Evolutionary conservation across 2,797 vertebrate genomes (phyloP), one percentile per base, ranked within the genome.

Genomic region (Hypotaenidia okinawae): DNA sequence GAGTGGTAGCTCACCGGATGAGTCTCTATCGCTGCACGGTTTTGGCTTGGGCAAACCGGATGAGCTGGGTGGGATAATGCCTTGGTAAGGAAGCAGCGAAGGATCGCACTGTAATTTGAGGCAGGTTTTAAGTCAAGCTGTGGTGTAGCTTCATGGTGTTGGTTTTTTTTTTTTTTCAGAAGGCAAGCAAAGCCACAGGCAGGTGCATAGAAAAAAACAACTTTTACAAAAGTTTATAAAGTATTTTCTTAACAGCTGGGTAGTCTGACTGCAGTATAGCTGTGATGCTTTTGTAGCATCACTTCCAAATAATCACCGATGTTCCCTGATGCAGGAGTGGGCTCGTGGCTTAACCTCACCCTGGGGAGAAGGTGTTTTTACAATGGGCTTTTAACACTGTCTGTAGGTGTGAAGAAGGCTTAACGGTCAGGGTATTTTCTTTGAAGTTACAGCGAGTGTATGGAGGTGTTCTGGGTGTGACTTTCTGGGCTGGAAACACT

Each of bases 201-300:
- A 49, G 27, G 14, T 37, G 27, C 16, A 5, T 15, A 37, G 52
- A 63, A 72, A 18, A 67, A 86, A 23, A 35, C 47, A 17, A 17
- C 5, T 2, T 47, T 62, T 23, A 47, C 14, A 68, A 10, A 85
- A 54, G 39, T 35, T 62, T 54, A 30, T 55, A 28, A 66, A 37
- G 23, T 49, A 21, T 27, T 33, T 32, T 49, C n/a, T 81, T 64
- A 49, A 24, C 49, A 81, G 16, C 10, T 54, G 24, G 25, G 75
- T n/a, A 16, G n/a, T 9, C 28, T 84, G 37, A 13, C 59, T 17
- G 72, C 32, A 33, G 25, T 19, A 41, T 2, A 45, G 19, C 5
- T 7, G 52, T 67, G 54, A 24, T 2, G 1, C 10, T 39, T 55
- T 24, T 45, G 59, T 51, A 2, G 0, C 24, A 10, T 62, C 4